Conservation (phyloP, 2,113 vertebrate species). For the Eptatretus burgeri region DNA sequence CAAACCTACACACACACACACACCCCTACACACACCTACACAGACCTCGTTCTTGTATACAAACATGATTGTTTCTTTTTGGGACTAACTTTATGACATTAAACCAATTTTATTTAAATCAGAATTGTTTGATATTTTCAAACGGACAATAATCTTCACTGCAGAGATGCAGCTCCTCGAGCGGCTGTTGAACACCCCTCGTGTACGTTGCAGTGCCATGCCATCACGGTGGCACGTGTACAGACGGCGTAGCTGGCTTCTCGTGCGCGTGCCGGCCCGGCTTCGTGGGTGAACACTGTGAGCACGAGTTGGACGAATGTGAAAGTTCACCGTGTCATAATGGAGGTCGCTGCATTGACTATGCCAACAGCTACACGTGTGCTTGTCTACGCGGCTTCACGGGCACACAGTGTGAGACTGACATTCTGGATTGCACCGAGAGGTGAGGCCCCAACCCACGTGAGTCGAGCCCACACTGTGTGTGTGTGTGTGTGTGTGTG, state of each 20-base stretch:
- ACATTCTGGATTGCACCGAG: conserved; percentile 50
- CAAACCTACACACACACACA: too few relatives aligned
- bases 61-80: too few relatives aligned
- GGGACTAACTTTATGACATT: too few relatives aligned
- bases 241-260: conserved; percentile 14
- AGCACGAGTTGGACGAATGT: conserved; percentile 45
- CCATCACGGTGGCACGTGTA: conserved; percentile 16
- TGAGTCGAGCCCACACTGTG: too few relatives aligned
- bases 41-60: too few relatives aligned
- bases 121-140: too few relatives aligned
- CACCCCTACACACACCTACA: too few relatives aligned
- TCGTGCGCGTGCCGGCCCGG: conserved; percentile 15
- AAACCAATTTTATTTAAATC: too few relatives aligned
- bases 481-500: too few relatives aligned
- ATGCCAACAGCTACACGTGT: conserved; percentile 67
- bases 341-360: conserved; percentile 42
- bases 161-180: too few relatives aligned
- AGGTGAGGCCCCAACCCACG: conserved; percentile 20
- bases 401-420: conserved; percentile 45
- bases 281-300: conserved; percentile 10
- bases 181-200: too few relatives aligned
- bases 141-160: too few relatives aligned
- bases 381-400: conserved; percentile 38
- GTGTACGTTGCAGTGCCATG: conserved; percentile 13
- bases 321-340: conserved; percentile 46